These are phyloP conservation scores for Pelecanus crispus DNA, from an alignment of 2,113 vertebrate species.

Conservation along the genomic window DNA sequence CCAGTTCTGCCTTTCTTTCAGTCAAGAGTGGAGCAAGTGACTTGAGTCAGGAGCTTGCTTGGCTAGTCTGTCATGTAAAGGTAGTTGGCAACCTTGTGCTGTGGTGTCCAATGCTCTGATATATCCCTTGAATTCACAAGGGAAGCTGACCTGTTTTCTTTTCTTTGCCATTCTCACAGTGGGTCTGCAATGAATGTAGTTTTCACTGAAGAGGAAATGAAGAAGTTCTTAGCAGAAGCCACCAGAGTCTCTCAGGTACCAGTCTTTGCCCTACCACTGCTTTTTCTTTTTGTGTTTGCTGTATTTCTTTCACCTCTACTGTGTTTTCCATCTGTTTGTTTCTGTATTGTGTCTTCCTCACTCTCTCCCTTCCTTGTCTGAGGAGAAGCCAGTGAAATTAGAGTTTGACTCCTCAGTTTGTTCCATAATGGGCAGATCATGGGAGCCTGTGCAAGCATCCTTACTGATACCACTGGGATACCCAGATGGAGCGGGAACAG, in stretches of 20 bases:
- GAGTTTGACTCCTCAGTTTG: not conserved
- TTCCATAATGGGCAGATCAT: not conserved
- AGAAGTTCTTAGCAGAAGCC: constrained; percentile 91
- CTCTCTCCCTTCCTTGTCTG: not conserved
- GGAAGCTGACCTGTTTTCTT: not conserved
- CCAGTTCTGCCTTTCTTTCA: not conserved
- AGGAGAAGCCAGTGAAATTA: not conserved
- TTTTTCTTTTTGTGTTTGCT: not conserved
- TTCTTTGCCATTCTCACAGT: constrained; percentile 59
- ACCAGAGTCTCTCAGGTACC: constrained; percentile 91
- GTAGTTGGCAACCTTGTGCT: not conserved
- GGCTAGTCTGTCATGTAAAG: not conserved
- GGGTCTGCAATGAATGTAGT: constrained; percentile 95
- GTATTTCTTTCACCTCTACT: not conserved
- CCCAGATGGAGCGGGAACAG: not conserved
- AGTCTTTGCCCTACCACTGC: not conserved
- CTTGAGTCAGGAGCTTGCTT: not conserved
- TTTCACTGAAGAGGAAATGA: constrained; percentile 90
- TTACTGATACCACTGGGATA: not conserved
- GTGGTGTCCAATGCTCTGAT: not conserved
- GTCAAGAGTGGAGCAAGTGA: not conserved
- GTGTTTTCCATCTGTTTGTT: not conserved
- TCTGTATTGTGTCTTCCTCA: not conserved
- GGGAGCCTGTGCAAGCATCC: not conserved
- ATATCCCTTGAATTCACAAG: not conserved